These are phyloP conservation scores for Dicranocentrus wangi DNA, from an alignment of 2,888 invertebrate species.

Conservation along the genomic window DNA sequence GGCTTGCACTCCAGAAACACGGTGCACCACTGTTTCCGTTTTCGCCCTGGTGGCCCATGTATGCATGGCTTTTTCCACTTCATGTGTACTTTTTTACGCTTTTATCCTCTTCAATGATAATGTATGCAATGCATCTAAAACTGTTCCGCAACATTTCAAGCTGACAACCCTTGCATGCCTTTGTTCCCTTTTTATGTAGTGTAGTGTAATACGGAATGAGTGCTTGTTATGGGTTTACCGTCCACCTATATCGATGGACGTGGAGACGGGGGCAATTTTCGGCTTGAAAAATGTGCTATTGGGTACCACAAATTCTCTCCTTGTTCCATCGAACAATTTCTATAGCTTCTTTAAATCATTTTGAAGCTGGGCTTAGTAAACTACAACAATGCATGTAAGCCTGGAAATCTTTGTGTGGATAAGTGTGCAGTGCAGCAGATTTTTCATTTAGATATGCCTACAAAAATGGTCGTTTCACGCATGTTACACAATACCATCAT, in stretches of 20 bases:
- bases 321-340: neutral
- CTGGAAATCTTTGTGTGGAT: too few relatives aligned
- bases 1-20: neutral
- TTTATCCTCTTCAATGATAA: slow-evolving; percentile 47
- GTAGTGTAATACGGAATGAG: neutral
- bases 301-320: slow-evolving; percentile 1
- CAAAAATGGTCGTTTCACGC: neutral
- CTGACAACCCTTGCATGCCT: slow-evolving; percentile 26
- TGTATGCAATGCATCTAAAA: slow-evolving; percentile 22
- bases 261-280: slow-evolving; percentile 4
- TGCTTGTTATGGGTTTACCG: neutral
- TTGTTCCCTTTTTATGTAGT: slow-evolving; percentile 2
- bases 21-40: neutral
- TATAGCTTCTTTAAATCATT: neutral
- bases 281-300: slow-evolving; percentile 5
- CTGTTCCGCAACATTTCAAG: slow-evolving; percentile 31
- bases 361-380: too few relatives aligned
- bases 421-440: too few relatives aligned
- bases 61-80: neutral
- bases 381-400: too few relatives aligned
- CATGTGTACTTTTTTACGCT: slow-evolving; percentile 32
- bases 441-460: neutral
- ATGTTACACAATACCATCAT: neutral
- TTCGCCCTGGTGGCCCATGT: neutral
- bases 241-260: neutral